Conservation (phyloP, 2,888 invertebrate genomes). For the Heliconius hortense region DNA sequence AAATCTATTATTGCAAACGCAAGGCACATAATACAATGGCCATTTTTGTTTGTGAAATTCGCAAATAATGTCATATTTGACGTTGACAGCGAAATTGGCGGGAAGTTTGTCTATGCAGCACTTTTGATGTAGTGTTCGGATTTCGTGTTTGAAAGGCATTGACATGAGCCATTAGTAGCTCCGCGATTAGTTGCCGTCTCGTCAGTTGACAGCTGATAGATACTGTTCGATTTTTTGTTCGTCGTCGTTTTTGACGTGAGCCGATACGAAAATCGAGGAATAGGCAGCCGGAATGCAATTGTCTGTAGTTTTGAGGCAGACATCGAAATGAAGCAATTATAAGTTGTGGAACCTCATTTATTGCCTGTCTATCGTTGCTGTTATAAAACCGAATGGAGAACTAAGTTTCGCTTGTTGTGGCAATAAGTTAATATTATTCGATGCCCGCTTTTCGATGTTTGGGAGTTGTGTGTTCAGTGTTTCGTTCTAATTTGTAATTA, state of each 20-base stretch:
- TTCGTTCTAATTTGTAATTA: neutral
- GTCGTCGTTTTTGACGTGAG: conserved; percentile 46
- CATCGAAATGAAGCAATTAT: conserved; percentile 80
- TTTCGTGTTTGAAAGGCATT: conserved; percentile 53
- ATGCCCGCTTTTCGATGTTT: conserved; percentile 31
- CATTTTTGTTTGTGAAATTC: conserved; percentile 47
- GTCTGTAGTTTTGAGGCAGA: conserved; percentile 55
- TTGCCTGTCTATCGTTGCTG: conserved; percentile 76
- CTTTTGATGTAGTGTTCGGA: conserved; percentile 58
- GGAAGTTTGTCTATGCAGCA: conserved; percentile 71
- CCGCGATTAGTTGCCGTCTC: conserved; percentile 48
- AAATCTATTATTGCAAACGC: conserved; percentile 26
- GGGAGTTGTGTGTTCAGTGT: neutral
- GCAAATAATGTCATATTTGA: conserved; percentile 47
- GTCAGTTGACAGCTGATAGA: conserved; percentile 52
- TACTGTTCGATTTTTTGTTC: conserved; percentile 48
- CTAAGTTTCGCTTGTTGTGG: conserved; percentile 66
- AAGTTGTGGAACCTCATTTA: conserved; percentile 78
- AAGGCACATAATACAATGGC: conserved; percentile 50
- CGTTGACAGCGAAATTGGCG: conserved; percentile 61
- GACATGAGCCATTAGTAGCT: conserved; percentile 49
- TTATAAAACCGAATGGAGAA: conserved; percentile 74
- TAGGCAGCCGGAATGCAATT: conserved; percentile 60
- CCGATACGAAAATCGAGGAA: conserved; percentile 51
- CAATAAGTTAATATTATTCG: conserved; percentile 53